These are phyloP conservation scores for Syngnathus rostellatus DNA, from an alignment of 2,797 vertebrate species.

Conservation along the genomic window DNA sequence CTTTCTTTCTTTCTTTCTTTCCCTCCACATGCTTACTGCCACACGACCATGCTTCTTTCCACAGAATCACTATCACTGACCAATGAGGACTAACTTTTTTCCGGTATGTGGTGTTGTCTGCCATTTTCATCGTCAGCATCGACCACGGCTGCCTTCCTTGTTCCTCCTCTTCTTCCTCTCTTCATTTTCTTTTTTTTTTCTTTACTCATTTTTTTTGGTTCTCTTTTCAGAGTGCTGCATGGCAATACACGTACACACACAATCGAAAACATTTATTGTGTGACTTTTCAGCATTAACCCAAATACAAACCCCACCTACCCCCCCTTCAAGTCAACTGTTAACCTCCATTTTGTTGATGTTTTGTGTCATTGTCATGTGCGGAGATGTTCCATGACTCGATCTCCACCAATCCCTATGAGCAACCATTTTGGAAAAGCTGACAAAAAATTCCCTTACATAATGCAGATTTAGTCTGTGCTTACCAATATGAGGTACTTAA, in stretches of 20 bases:
- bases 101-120: conserved; percentile 79
- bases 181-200: conserved; percentile 39
- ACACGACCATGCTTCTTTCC: conserved; percentile 82
- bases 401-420: background rate
- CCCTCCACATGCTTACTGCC: conserved; percentile 61
- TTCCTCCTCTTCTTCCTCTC: conserved; percentile 50
- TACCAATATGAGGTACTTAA: background rate
- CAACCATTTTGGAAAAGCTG: background rate
- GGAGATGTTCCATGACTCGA: background rate
- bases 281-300: background rate
- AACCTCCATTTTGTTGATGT: background rate
- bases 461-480: background rate
- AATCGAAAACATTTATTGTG: conserved; percentile 22
- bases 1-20: no score
- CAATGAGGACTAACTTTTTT: conserved; percentile 85
- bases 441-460: background rate
- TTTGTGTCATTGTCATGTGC: background rate
- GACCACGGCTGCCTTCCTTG: conserved; percentile 13
- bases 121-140: conserved; percentile 19
- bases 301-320: no score
- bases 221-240: conserved; percentile 41
- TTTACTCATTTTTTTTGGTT: conserved; percentile 21
- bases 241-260: conserved; percentile 38
- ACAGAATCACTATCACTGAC: conserved; percentile 99
- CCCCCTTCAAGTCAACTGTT: background rate